Evolutionary conservation across 2,113 vertebrate species (phyloP), one percentile per base, ranked within the genome.

Genomic region (Petrocephalus zakoni): DNA sequence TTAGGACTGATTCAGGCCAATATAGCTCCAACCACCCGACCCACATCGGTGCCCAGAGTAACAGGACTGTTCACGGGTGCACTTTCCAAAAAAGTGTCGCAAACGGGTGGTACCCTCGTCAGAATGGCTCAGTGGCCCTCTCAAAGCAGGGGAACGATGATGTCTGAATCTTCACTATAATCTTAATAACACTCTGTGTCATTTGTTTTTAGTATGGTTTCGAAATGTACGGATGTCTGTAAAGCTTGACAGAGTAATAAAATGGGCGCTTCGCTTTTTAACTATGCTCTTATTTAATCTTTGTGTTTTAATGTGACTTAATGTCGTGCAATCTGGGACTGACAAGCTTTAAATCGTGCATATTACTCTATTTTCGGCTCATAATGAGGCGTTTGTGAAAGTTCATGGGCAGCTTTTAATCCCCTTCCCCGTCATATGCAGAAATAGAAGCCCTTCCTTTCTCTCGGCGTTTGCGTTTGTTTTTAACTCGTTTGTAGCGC

Each of bases 51-150:
- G 94, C 90, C 90, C 89, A 95, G 22, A 93, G 95, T 91, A 95
- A 93, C 89, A 95, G 95, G 90, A 21, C 58, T 64, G 29, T 68
- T 25, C 87, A 93, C 22, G 85, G 93, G 1, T 93, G 95, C 1
- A 91, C 94, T 89, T 96, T 96, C 87, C 94, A 96, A 91, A 96
- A 95, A 88, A 94, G 94, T 64, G 88, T 96, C 4, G 95, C 46
- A n/a, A 96, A 96, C 46, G 96, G 96, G 87, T 96, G 96, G 96
- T 96, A 96, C 92, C 96, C 96, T n/a, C 96, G 96, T 88, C 95
- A 96, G 90, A 93, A 91, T 64, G 94, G 93, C 64, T 92, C 95
- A 90, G 95, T 95, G 91, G 92, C 95, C 90, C 92, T 92, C 85
- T 89, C 94, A 89, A 95, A 96, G 90, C 93, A 94, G 7, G 94